Percentiles rank a stretch among this genome's conserved stretches.
These are phyloP conservation scores for Drosophila borborema DNA, from an alignment of 2,888 invertebrate genomes.

Conservation along the genomic window DNA sequence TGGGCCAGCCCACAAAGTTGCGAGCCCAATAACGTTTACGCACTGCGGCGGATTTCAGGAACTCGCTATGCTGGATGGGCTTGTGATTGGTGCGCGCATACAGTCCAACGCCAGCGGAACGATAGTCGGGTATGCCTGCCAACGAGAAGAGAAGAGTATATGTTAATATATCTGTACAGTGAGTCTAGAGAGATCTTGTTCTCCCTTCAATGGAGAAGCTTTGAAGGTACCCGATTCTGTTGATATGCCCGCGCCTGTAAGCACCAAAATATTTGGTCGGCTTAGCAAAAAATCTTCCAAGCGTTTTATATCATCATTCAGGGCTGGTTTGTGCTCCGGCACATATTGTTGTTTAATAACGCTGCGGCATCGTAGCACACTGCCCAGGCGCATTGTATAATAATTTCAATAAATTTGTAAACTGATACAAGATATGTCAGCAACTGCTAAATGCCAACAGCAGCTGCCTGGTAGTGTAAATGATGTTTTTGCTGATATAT, in stretches of 20 bases:
- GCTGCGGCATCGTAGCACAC: conserved; percentile 59
- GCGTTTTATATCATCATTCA: conserved; percentile 86
- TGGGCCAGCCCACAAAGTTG: conserved; percentile 96
- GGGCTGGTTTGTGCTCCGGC: conserved; percentile 90
- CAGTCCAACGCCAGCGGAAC: conserved; percentile 95
- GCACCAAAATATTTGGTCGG: conserved; percentile 87
- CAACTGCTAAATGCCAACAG: neutral
- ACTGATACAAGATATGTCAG: neutral
- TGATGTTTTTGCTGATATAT: neutral
- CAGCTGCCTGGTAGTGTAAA: neutral
- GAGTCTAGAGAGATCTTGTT: too few species aligned
- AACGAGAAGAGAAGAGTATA: neutral
- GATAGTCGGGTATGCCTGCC: conserved; percentile 96
- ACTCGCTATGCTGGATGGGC: conserved; percentile 95
- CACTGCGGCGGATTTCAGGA: conserved; percentile 88
- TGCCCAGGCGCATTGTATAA: conserved; percentile 78
- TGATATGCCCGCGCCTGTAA: conserved; percentile 98
- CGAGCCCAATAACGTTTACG: conserved; percentile 97
- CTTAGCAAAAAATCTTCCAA: conserved; percentile 82
- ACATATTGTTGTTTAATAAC: conserved; percentile 85
- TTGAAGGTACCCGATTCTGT: conserved; percentile 92
- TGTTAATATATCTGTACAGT: neutral
- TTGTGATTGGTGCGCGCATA: conserved; percentile 94
- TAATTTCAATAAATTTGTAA: neutral
- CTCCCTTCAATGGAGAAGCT: too few species aligned